These are phyloP conservation scores for Octomys mimax DNA, from an alignment of 2,797 vertebrate species.

Conservation along the genomic window DNA sequence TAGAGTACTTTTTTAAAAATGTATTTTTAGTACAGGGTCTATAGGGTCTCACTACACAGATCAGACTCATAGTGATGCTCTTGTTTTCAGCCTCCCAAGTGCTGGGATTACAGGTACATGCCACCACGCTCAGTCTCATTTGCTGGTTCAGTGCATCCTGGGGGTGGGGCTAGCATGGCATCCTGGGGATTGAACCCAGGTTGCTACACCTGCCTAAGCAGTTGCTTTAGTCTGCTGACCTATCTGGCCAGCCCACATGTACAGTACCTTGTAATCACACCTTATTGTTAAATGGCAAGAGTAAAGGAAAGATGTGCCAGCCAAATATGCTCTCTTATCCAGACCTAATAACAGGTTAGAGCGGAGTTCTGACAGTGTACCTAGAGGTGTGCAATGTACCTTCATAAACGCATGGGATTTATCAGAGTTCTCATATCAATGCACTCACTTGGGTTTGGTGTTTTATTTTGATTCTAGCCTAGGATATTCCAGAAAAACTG, in stretches of 20 bases:
- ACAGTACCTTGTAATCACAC: conserved; percentile 13
- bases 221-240: too few species aligned
- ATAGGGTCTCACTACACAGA: too few species aligned
- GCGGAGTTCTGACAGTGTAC: background rate
- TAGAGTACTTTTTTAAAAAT: background rate
- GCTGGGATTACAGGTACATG: too few species aligned
- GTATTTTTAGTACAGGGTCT: too few species aligned
- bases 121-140: too few species aligned
- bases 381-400: background rate
- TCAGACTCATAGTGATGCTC: too few species aligned
- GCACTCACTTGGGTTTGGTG: background rate
- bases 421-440: background rate
- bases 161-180: too few species aligned
- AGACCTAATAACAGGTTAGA: background rate
- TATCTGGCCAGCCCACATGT: background rate
- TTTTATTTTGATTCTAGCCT: background rate
- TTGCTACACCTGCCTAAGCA: too few species aligned
- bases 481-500: conserved; percentile 21
- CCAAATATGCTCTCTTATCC: background rate
- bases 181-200: too few species aligned
- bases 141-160: too few species aligned
- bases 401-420: background rate
- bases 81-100: too few species aligned
- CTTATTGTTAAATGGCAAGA: conserved; percentile 35
- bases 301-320: background rate